Conservation (phyloP, 2,113 vertebrate genomes). For the Pedetes capensis region DNA sequence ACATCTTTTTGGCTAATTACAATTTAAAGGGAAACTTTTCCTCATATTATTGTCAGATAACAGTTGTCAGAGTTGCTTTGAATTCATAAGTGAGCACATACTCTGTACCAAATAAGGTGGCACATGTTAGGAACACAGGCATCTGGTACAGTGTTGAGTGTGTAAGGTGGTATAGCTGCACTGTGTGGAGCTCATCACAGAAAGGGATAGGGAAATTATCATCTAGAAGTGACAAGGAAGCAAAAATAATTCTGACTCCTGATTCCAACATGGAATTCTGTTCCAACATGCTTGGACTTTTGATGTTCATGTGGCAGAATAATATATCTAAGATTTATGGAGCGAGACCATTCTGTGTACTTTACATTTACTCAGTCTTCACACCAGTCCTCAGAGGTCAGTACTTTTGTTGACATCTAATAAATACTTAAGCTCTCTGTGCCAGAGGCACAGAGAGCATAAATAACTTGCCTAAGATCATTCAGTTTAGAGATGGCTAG, state of each 20-base stretch:
- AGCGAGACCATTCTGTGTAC: not conserved
- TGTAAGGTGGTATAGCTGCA: not conserved
- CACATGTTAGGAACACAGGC: too few relatives aligned
- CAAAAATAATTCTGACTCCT: not conserved
- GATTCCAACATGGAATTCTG: not conserved
- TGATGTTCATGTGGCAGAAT: not conserved
- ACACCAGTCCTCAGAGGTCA: not conserved
- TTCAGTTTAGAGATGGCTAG: not conserved
- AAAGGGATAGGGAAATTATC: not conserved
- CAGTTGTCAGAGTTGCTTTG: not conserved
- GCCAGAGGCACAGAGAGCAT: not conserved
- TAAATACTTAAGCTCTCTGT: not conserved
- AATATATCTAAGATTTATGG: not conserved
- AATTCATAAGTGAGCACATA: not conserved
- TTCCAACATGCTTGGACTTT: not conserved
- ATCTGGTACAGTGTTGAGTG: not conserved
- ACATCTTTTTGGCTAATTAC: not conserved
- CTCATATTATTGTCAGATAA: not conserved
- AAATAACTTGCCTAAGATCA: not conserved
- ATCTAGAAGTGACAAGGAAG: not conserved
- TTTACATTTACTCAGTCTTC: not conserved
- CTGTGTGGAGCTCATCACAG: not conserved
- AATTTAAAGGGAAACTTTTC: not conserved
- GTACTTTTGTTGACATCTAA: not conserved
- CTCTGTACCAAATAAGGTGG: not conserved